These are phyloP conservation scores for Patella ulyssiponensis DNA, from an alignment of 2,888 invertebrate genomes.

Conservation along the genomic window DNA sequence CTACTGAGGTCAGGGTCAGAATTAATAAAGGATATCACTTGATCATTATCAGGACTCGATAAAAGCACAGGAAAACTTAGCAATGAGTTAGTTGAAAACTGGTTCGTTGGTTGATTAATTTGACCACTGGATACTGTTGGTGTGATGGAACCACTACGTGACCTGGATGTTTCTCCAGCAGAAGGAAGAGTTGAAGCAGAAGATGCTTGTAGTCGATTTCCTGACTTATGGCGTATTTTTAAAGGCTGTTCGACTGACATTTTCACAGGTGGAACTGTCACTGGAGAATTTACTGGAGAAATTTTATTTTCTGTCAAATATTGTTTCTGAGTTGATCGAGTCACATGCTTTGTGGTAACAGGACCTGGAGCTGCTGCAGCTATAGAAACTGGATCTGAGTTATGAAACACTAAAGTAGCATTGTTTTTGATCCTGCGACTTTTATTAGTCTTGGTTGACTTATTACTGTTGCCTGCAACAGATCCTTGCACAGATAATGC, in stretches of 20 bases:
- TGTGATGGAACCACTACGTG: background rate
- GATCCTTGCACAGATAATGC: background rate
- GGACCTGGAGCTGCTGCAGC: background rate
- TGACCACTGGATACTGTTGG: background rate
- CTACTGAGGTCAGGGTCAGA: conserved; percentile 1
- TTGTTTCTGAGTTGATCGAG: background rate
- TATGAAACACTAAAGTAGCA: background rate
- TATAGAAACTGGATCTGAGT: background rate
- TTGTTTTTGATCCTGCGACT: background rate
- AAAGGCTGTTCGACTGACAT: background rate
- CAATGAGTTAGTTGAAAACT: background rate
- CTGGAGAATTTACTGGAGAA: background rate
- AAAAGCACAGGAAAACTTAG: background rate
- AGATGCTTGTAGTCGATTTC: background rate
- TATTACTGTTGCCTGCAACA: background rate
- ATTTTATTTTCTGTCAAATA: background rate
- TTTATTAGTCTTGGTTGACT: background rate
- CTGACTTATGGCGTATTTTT: background rate
- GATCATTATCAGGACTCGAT: background rate
- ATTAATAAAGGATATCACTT: background rate
- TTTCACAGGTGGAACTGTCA: background rate
- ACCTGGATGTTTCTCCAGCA: background rate
- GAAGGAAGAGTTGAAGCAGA: background rate
- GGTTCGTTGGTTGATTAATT: background rate
- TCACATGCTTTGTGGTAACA: background rate